Evolutionary conservation across 2,888 invertebrate genomes (phyloP).

Genomic region (Tipula vernalis): DNA sequence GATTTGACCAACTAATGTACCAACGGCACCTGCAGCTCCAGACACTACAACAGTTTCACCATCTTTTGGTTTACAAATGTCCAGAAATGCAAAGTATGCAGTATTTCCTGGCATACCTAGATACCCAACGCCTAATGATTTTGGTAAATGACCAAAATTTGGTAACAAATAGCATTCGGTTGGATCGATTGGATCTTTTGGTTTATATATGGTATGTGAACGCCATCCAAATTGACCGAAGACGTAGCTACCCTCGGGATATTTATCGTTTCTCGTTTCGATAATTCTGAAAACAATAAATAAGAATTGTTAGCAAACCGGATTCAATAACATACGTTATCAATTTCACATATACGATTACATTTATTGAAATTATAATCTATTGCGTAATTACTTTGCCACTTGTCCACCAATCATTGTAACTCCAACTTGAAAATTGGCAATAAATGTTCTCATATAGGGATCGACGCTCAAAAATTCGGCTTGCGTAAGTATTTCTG

Average conservation of each 20-base stretch:
- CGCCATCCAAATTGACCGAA: conserved; percentile 57
- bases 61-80: conserved; percentile 54
- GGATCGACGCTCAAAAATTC: conserved; percentile 61
- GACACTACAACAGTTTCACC: conserved; percentile 62
- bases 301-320: neutral
- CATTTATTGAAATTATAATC: no score
- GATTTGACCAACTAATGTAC: conserved; percentile 65
- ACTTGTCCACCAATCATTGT: conserved; percentile 61
- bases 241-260: conserved; percentile 50
- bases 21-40: conserved; percentile 68
- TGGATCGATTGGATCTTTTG: conserved; percentile 22
- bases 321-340: no score
- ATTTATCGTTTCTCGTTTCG: conserved; percentile 50
- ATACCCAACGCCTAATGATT: conserved; percentile 50
- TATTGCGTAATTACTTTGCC: conserved; percentile 41
- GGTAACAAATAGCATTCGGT: conserved; percentile 38
- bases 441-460: conserved; percentile 50
- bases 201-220: conserved; percentile 31
- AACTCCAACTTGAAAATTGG: conserved; percentile 42
- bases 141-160: conserved; percentile 43
- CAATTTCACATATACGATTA: no score
- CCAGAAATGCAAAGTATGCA: conserved; percentile 60
- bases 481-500: conserved; percentile 54
- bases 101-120: conserved; percentile 63
- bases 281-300: conserved; percentile 42